These are phyloP conservation scores for Leucophenga maculata DNA, from an alignment of 2,888 invertebrate species.

Conservation along the genomic window DNA sequence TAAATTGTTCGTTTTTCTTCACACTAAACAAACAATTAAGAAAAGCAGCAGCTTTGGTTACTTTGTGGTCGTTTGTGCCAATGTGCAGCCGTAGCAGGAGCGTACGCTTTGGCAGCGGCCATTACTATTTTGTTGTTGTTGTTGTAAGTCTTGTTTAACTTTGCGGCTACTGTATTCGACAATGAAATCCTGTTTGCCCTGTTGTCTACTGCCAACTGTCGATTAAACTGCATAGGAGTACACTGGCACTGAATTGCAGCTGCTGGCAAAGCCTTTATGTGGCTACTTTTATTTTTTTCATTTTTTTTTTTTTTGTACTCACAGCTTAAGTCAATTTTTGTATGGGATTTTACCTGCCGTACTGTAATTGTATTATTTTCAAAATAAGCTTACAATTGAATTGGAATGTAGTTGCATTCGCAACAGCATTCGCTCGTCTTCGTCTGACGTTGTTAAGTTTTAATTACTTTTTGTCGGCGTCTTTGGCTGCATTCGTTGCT, in stretches of 20 bases:
- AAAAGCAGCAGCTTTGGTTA: not conserved
- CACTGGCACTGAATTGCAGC: not conserved
- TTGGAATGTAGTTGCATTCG: too few species aligned
- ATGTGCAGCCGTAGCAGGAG: constrained; percentile 35
- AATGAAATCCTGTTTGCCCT: not conserved
- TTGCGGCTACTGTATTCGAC: not conserved
- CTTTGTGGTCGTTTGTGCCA: constrained; percentile 12
- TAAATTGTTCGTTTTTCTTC: not conserved
- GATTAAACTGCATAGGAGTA: not conserved
- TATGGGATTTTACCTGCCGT: constrained; percentile 19
- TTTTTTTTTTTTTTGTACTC: not conserved
- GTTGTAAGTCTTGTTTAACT: constrained; percentile 21
- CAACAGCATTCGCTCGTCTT: too few species aligned
- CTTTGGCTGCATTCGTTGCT: not conserved
- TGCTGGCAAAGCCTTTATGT: not conserved
- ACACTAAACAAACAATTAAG: constrained; percentile 24
- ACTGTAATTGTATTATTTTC: constrained; percentile 25
- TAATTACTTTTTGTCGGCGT: constrained; percentile 57
- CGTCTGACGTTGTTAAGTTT: constrained; percentile 52
- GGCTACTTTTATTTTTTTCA: not conserved
- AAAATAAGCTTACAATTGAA: constrained; percentile 18
- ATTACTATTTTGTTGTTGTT: constrained; percentile 11
- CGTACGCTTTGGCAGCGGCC: constrained; percentile 35
- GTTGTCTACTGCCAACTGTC: not conserved
- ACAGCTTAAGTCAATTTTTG: constrained; percentile 8